These are phyloP conservation scores for Drosophila fulvimacula DNA, from an alignment of 2,888 invertebrate species.

Conservation along the genomic window DNA sequence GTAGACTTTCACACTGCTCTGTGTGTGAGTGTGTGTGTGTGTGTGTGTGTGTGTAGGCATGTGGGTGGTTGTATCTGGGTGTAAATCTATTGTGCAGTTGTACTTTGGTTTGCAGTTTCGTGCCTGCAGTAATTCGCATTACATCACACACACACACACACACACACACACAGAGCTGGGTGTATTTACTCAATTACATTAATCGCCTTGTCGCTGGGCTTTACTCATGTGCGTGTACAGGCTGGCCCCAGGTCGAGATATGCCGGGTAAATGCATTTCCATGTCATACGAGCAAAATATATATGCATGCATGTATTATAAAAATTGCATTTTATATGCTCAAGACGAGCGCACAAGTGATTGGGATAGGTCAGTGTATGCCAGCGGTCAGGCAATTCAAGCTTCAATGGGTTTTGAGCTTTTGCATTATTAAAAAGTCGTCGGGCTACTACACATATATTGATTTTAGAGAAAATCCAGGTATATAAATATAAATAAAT, in stretches of 20 bases:
- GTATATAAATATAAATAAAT: too few relatives aligned
- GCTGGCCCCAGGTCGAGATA: slow-evolving; percentile 20
- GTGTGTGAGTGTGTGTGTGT: background rate
- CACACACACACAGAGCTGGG: slow-evolving; percentile 14
- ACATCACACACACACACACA: slow-evolving; percentile 28
- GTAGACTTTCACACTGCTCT: slow-evolving; percentile 9
- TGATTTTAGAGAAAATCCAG: too few relatives aligned
- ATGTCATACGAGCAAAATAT: slow-evolving; percentile 31
- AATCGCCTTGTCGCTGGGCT: slow-evolving; percentile 42
- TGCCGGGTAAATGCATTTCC: slow-evolving; percentile 46
- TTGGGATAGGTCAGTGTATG: slow-evolving; percentile 37
- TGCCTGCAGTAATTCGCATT: slow-evolving; percentile 42
- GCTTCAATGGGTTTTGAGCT: background rate
- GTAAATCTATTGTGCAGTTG: slow-evolving; percentile 41
- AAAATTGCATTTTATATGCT: slow-evolving; percentile 32
- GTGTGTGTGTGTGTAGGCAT: background rate
- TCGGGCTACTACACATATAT: too few relatives aligned
- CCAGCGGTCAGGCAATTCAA: background rate
- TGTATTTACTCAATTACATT: slow-evolving; percentile 56
- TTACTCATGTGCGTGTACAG: slow-evolving; percentile 34
- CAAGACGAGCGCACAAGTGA: slow-evolving; percentile 3
- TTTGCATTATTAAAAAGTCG: background rate
- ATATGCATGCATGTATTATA: slow-evolving; percentile 14
- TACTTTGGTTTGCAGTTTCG: slow-evolving; percentile 32
- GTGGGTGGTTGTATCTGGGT: slow-evolving; percentile 19